Evolutionary conservation across 2,797 vertebrate species (phyloP).

Genomic region (Triplophysa yarkandensis): DNA sequence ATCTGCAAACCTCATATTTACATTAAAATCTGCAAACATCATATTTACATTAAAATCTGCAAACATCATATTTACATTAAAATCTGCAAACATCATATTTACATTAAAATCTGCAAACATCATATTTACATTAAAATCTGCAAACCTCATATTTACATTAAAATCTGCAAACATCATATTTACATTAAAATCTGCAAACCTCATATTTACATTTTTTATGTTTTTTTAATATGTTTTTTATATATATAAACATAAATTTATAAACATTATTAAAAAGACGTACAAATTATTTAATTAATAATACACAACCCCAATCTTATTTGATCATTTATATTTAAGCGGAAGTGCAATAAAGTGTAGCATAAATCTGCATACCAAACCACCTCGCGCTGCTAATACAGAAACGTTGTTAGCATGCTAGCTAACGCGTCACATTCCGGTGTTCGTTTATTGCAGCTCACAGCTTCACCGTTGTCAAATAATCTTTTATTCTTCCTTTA

Average conservation of each 20-base stretch:
- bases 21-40: neutral
- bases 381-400: neutral
- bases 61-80: neutral
- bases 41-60: neutral
- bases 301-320: neutral
- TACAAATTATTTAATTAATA: no score
- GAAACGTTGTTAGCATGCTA: slow-evolving; percentile 1
- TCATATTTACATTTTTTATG: neutral
- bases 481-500: neutral
- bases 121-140: neutral
- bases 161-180: neutral
- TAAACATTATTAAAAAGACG: neutral
- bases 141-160: neutral
- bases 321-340: neutral
- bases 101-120: no score
- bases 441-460: neutral
- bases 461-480: neutral
- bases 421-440: neutral
- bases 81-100: neutral
- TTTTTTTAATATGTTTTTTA: neutral
- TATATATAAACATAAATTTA: neutral
- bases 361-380: neutral
- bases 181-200: neutral
- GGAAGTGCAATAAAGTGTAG: neutral
- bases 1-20: no score